phyloP scores from a whole-genome alignment of 2,888 invertebrate genomes.

The Perithous albicinctus region DNA sequence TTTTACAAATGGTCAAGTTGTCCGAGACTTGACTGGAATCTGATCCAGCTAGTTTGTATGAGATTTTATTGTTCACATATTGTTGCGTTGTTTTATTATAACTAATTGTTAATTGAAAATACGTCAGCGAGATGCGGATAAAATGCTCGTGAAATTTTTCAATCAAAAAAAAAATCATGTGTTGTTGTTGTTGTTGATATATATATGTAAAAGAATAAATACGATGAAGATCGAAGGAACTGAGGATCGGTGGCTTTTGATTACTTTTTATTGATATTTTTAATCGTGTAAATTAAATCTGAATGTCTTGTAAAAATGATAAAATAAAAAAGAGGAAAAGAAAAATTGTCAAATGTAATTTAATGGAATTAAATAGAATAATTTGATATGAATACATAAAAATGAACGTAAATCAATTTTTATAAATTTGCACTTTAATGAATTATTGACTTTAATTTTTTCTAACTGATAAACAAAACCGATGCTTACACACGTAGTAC shows the following conservation, averaged over 20 bases:
- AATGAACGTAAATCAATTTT: no score
- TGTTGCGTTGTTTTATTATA: slow-evolving; percentile 12
- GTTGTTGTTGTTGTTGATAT: slow-evolving; percentile 21
- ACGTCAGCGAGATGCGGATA: slow-evolving; percentile 1
- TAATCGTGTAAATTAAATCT: not conserved
- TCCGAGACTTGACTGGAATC: slow-evolving; percentile 62
- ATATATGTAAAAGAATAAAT: slow-evolving; percentile 56
- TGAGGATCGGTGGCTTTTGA: not conserved
- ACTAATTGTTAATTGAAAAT: slow-evolving; percentile 19
- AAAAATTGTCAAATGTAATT: no score
- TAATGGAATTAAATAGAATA: no score
- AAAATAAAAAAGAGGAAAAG: no score
- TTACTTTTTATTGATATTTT: slow-evolving; percentile 1
- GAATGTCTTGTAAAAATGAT: no score
- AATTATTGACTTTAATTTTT: no score
- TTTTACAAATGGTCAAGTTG: slow-evolving; percentile 32
- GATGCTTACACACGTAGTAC: no score
- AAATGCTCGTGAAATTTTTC: slow-evolving; percentile 18
- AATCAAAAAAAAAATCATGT: slow-evolving; percentile 53
- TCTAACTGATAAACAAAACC: no score
- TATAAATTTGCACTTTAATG: no score
- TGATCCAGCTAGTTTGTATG: slow-evolving; percentile 31
- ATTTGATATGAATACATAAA: no score
- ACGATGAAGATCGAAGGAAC: slow-evolving; percentile 15
- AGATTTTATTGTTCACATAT: slow-evolving; percentile 7